These are phyloP conservation scores for Harpalus rufipes DNA, from an alignment of 2,888 invertebrate species.

Conservation along the genomic window DNA sequence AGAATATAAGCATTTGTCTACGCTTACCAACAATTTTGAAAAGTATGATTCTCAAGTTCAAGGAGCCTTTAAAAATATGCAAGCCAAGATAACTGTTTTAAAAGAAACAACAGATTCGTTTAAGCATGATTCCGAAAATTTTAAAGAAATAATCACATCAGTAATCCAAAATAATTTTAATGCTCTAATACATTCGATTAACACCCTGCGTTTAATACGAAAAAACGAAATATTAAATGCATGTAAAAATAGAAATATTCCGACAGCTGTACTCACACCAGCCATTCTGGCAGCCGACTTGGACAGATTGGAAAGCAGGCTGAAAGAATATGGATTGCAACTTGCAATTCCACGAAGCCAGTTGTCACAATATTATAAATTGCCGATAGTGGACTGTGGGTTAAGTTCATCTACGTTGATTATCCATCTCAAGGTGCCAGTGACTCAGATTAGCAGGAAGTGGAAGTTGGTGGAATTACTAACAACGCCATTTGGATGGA, in stretches of 20 bases:
- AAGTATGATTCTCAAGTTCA: neutral
- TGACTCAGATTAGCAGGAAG: neutral
- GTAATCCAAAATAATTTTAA: neutral
- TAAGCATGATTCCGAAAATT: neutral
- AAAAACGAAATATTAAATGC: neutral
- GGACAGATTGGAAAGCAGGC: neutral
- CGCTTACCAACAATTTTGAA: neutral
- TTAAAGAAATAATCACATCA: neutral
- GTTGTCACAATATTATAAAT: conserved; percentile 54
- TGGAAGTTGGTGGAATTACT: conserved; percentile 53
- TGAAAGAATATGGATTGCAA: neutral
- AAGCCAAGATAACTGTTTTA: too few species aligned
- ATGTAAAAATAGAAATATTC: neutral
- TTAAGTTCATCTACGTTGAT: neutral
- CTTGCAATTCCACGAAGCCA: neutral
- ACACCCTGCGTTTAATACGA: neutral
- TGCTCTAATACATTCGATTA: neutral
- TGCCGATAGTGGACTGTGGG: conserved; percentile 57
- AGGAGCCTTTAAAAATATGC: neutral
- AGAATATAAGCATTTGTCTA: neutral
- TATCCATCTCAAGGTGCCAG: conserved; percentile 42
- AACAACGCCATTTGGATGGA: conserved; percentile 59
- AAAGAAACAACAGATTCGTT: too few species aligned
- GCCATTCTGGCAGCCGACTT: conserved; percentile 9
- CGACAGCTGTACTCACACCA: conserved; percentile 13